Base-by-base conservation (phyloP, 2,888 invertebrate genomes). In the Mamestra brassicae region DNA sequence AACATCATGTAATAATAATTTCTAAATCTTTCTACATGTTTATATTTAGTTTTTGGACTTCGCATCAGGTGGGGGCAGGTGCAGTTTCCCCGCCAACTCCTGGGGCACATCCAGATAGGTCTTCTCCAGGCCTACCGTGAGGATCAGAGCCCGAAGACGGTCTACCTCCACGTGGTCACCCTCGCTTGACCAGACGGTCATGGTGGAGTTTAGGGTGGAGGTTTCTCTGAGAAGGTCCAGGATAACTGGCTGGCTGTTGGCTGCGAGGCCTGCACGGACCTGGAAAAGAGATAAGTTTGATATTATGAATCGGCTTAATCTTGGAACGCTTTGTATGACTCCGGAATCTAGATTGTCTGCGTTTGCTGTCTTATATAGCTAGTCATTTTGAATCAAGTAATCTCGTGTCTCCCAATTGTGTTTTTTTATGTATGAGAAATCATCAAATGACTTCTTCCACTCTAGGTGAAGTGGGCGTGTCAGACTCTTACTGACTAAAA, bases 81-180 rank as follows among this genome's bases (percentile, higher is more conserved):
- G 94, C 38, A 98, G 92, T 79, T 96, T 91, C 6, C 94, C 93
- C 5, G 95, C 95, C 5, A 98, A 90, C 26, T 97, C 97, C 4
- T 97, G 94, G 0, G 98, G 98, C 4, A 99, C 97, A 92, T 99
- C 99, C 80, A 98, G 93, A 92, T 98, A 99, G 3, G 98, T 97
- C 80, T 97, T 97, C 80, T 97, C 96, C 6, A 97, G 89, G 0
- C 98, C 98, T 38, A 98, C 96, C 0, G 97, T 95, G 57, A 97
- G 96, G 82, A 98, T 97, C 57, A 99, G 94, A 13, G 97, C 94
- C 4, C 97, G 97, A 69, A 99, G 96, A 64, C 97, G 96, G 3
- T 96, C 94, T 5, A 97, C 97, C 89, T 98, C 97, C 34, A 98
- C 98, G 17, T 94, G 90, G 90, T 99, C 98, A 0, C 95, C 96